Percentiles rank a stretch among this genome's conserved stretches.
These are phyloP conservation scores for Stichopus horrens DNA, from an alignment of 53 echinoderm and acorn worm genomes.

Conservation along the genomic window DNA sequence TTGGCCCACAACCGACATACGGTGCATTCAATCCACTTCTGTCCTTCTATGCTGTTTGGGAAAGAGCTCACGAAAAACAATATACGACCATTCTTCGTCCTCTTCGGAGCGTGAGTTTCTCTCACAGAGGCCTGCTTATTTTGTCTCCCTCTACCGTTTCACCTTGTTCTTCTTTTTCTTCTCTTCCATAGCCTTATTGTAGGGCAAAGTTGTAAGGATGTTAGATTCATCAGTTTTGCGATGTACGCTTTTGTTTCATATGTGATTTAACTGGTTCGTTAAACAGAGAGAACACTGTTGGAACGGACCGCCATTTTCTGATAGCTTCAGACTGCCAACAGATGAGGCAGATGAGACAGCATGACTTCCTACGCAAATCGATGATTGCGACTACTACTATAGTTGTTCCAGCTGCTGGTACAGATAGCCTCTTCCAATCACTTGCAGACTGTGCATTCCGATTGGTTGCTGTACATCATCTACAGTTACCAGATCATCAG, in stretches of 20 bases:
- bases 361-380: too few species aligned
- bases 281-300: slow-evolving; percentile 34
- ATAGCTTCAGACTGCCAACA: slow-evolving; percentile 21
- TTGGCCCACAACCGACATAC: slow-evolving; percentile 14
- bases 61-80: slow-evolving; percentile 29
- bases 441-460: slow-evolving; percentile 36
- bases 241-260: not conserved
- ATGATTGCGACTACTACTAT: too few species aligned
- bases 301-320: slow-evolving; percentile 20
- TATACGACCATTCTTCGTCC: slow-evolving; percentile 31
- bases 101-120: slow-evolving; percentile 8
- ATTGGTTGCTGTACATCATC: slow-evolving; percentile 16
- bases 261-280: slow-evolving; percentile 27
- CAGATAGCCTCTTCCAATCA: not conserved
- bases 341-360: not conserved
- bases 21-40: slow-evolving; percentile 31
- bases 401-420: not conserved
- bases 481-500: slow-evolving; percentile 21
- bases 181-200: slow-evolving; percentile 45
- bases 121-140: slow-evolving; percentile 17
- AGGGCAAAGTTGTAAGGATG: slow-evolving; percentile 38
- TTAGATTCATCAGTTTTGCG: slow-evolving; percentile 34
- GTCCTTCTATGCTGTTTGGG: not conserved
- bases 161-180: slow-evolving; percentile 39
- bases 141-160: slow-evolving; percentile 31